Percentiles rank a stretch among this genome's conserved stretches.
phyloP scores from a whole-genome alignment of 2,888 invertebrate genomes.

The Taphrorychus bicolor region DNA sequence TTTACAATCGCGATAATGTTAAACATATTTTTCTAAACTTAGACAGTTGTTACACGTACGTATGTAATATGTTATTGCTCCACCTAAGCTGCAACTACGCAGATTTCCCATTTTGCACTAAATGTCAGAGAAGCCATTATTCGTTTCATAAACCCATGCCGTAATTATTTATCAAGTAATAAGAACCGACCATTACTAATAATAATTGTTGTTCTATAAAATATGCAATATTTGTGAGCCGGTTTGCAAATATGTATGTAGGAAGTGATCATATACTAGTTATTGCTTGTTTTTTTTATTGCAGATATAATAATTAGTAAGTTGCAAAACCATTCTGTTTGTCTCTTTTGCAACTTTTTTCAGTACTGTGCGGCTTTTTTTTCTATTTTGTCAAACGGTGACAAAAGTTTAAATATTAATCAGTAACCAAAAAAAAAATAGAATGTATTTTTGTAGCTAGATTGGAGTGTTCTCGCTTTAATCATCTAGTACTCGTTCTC shows the following conservation, averaged over 20 bases:
- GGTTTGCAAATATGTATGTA: background rate
- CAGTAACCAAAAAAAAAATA: background rate
- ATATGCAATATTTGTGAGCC: background rate
- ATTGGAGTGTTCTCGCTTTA: background rate
- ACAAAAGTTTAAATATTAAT: background rate
- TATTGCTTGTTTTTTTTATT: background rate
- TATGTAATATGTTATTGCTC: background rate
- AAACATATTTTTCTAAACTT: background rate
- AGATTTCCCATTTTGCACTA: constrained; percentile 13
- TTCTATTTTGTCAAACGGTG: too few relatives aligned
- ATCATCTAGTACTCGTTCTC: too few relatives aligned
- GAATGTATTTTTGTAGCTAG: background rate
- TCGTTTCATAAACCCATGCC: constrained; percentile 19
- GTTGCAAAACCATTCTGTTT: too few relatives aligned
- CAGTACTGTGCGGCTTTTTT: too few relatives aligned
- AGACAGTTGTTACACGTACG: background rate
- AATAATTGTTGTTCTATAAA: background rate
- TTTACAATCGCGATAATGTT: background rate
- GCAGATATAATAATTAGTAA: background rate
- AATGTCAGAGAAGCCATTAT: constrained; percentile 28
- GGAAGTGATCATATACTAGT: background rate
- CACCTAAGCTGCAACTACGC: constrained; percentile 12
- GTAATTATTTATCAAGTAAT: constrained; percentile 1
- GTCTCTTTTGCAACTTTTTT: too few relatives aligned
- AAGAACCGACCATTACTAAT: background rate